Evolutionary conservation across 2,888 invertebrate genomes (phyloP).

Genomic region (Protonemura montana): DNA sequence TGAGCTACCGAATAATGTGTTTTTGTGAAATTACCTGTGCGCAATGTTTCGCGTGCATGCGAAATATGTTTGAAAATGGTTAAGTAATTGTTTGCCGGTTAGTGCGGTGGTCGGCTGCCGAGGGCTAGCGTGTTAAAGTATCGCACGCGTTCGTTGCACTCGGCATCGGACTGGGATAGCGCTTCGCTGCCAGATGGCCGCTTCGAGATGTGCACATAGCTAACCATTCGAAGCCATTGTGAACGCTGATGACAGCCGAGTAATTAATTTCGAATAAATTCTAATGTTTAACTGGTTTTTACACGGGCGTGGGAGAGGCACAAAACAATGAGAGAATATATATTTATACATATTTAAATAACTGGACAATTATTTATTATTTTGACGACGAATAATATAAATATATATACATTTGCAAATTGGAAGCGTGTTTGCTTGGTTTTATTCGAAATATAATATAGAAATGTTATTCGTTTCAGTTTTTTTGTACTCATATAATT

Average conservation of each 20-base stretch:
- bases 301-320: background rate
- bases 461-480: too few relatives aligned
- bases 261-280: constrained; percentile 13
- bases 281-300: background rate
- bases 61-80: background rate
- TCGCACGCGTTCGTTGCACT: too few relatives aligned
- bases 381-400: too few relatives aligned
- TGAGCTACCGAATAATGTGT: too few relatives aligned
- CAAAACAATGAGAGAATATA: background rate
- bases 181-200: constrained; percentile 5
- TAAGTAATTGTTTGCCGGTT: background rate
- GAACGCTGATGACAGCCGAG: constrained; percentile 10
- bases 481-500: too few relatives aligned
- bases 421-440: background rate
- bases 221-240: background rate
- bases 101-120: background rate
- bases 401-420: background rate
- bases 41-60: background rate
- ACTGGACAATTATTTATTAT: background rate
- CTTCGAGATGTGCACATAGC: background rate
- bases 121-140: background rate
- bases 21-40: background rate
- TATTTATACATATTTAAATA: background rate
- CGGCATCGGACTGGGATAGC: background rate
- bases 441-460: too few relatives aligned